Percentiles rank a stretch among this genome's conserved stretches.
These are phyloP conservation scores for Melozone crissalis DNA, from an alignment of 2,113 vertebrate species.

Conservation along the genomic window DNA sequence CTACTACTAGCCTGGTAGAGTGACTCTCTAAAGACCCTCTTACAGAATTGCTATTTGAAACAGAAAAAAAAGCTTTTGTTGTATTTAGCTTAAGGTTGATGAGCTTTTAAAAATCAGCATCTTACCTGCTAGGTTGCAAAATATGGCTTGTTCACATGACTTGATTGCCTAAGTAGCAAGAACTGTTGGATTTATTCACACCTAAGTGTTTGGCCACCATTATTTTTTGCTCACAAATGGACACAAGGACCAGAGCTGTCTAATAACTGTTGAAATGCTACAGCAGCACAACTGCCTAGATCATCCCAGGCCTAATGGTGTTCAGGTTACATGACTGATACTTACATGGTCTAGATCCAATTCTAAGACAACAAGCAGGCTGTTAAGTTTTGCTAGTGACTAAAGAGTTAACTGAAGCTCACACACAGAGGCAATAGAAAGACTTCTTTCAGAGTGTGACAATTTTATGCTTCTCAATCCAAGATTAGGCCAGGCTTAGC, in stretches of 20 bases:
- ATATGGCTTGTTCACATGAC: not conserved
- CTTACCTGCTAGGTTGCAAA: not conserved
- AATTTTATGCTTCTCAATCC: not conserved
- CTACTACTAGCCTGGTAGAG: not conserved
- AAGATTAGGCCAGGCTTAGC: not conserved
- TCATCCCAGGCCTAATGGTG: not conserved
- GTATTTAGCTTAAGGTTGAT: not conserved
- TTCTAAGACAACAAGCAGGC: not conserved
- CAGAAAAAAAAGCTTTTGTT: not conserved
- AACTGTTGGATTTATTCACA: not conserved
- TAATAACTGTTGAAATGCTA: not conserved
- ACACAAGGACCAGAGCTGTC: fast-evolving
- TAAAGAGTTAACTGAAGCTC: not conserved
- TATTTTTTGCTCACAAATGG: not conserved
- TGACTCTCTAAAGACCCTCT: not conserved
- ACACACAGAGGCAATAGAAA: not conserved
- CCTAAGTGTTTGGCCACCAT: not conserved
- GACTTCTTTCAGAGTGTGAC: not conserved
- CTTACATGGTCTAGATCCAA: not conserved
- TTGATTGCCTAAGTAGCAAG: not conserved
- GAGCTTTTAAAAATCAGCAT: not conserved
- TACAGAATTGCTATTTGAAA: not conserved
- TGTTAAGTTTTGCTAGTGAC: not conserved
- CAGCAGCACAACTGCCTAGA: not conserved
- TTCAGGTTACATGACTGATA: not conserved